Percentiles rank a stretch among this genome's conserved stretches.
phyloP scores from a whole-genome alignment of 2,797 vertebrate genomes.

The Etheostoma perlongum region DNA sequence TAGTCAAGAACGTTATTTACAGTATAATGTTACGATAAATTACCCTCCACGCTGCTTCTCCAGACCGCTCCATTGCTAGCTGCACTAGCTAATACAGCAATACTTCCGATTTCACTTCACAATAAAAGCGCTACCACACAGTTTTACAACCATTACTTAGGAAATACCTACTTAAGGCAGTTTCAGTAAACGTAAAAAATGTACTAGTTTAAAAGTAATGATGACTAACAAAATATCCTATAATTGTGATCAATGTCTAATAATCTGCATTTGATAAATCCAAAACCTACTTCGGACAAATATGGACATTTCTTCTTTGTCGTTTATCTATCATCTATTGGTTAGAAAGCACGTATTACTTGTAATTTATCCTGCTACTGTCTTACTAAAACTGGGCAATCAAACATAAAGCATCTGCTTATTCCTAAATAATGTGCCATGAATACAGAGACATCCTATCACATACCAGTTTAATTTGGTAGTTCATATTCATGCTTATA shows the following conservation, averaged over 20 bases:
- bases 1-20: fast-evolving
- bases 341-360: not conserved
- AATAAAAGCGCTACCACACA: slow-evolving; percentile 31
- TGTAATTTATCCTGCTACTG: not conserved
- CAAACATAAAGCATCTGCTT: not conserved
- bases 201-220: not conserved
- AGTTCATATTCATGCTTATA: not conserved
- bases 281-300: not conserved
- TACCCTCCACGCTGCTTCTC: slow-evolving; percentile 65
- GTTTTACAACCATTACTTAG: not conserved
- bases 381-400: not conserved
- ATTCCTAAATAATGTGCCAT: not conserved
- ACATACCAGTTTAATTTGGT: not conserved
- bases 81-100: not conserved
- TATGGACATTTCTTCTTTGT: not conserved
- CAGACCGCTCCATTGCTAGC: slow-evolving; percentile 57
- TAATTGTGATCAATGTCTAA: not conserved
- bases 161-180: not conserved
- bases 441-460: not conserved
- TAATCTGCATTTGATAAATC: not conserved
- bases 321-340: not conserved
- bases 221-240: not conserved
- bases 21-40: not conserved
- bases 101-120: slow-evolving; percentile 56
- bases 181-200: not conserved